Evolutionary conservation across 2,888 invertebrate genomes (phyloP), one percentile per base, ranked within the genome.

Genomic region (Nowickia ferox): DNA sequence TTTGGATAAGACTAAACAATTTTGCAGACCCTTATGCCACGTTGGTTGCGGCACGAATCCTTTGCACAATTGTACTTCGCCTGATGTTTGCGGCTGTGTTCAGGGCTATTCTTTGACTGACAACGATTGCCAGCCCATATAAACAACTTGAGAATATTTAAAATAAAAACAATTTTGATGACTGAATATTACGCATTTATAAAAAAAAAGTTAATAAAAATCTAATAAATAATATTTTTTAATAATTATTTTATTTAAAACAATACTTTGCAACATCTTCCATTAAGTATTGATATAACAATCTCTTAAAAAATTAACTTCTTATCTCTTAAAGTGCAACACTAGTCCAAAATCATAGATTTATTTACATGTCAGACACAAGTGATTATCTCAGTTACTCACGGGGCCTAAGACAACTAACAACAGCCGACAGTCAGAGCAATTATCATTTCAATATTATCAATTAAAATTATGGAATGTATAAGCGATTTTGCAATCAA

Each of bases 1-100:
- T 46, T 90, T 95, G 81, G 95, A 95, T 87, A 91, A 93, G 0
- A 93, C 94, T 3, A 93, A 94, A 30, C 94, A 94, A 87, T 95
- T 93, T 89, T 96, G 96, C 88, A 89, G 94, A 0, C 95, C 96
- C 0, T 91, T 92, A 38, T 96, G 96, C 88, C 91, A 90, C 42
- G 87, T 76, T 3, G 91, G 91, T 0, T 91, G 92, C 68, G 89
- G 87, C 19, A 87, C 83, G 44, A 90, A 89, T 84, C 88, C 87
- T 19, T 84, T 89, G 0, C 92, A 92, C 71, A 92, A 92, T 81
- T 93, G 93, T 84, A 88, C 93, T 86, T 86, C 89, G 65, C 94
- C 93, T 0, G 90, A 93, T 81, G 87, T 88, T 3, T 93, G 93
- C 86, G 89, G 92, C 66, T 94, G 94, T 84, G 88, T 91, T 17